These are phyloP conservation scores for Anomalospiza imberbis DNA, from an alignment of 2,797 vertebrate genomes.

Conservation along the genomic window DNA sequence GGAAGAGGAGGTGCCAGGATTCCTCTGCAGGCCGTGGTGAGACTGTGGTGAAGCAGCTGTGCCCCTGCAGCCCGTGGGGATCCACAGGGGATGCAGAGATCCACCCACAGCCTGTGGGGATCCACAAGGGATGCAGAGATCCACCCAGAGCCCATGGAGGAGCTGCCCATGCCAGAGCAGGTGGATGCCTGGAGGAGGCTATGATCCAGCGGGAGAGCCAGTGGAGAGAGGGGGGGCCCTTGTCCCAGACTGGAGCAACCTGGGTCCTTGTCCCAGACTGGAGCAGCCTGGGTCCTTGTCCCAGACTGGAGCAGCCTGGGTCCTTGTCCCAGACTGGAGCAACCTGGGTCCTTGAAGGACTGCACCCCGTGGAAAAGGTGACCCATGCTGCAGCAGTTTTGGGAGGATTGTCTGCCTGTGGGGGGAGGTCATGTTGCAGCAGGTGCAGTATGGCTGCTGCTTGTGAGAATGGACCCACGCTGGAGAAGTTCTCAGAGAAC, in stretches of 20 bases:
- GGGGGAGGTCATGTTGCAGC: background rate
- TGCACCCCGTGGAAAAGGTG: background rate
- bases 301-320: background rate
- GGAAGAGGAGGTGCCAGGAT: background rate
- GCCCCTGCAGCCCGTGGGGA: too few relatives aligned
- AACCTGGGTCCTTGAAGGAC: background rate
- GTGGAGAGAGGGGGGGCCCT: too few relatives aligned
- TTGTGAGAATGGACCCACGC: rapidly evolving
- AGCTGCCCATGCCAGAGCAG: background rate
- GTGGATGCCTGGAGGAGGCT: background rate
- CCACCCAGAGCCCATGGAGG: too few relatives aligned
- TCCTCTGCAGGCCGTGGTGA: background rate
- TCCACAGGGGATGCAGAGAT: too few relatives aligned
- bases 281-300: background rate
- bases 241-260: background rate
- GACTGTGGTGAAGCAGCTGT: background rate
- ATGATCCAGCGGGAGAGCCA: background rate
- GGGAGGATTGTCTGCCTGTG: background rate
- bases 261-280: background rate
- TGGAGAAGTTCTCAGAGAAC: background rate
- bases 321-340: background rate
- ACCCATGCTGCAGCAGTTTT: background rate
- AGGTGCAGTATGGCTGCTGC: background rate
- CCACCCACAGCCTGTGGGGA: too few relatives aligned
- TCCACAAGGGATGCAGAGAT: too few relatives aligned